Evolutionary conservation across 2,888 invertebrate genomes (phyloP).

Genomic region (Tiphia femorata): DNA sequence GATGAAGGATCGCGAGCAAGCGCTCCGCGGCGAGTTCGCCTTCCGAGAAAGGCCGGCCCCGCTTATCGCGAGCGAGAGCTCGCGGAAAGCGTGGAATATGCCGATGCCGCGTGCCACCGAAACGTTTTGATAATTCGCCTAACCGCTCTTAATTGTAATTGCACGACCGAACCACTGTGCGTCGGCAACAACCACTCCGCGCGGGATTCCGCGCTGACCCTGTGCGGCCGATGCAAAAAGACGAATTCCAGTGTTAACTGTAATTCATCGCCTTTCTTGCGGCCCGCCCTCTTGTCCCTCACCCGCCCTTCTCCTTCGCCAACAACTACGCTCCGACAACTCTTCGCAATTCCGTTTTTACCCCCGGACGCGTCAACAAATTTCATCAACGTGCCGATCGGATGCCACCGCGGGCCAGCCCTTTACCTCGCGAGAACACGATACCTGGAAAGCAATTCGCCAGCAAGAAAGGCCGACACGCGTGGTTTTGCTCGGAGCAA

Average conservation of each 20-base stretch:
- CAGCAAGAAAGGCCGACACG: neutral
- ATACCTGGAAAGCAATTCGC: neutral
- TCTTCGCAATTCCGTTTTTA: slow-evolving; percentile 59
- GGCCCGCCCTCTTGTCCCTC: neutral
- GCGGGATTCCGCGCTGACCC: slow-evolving; percentile 61
- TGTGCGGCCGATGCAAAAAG: slow-evolving; percentile 56
- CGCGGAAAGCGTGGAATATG: slow-evolving; percentile 52
- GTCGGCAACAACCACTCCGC: too few relatives aligned
- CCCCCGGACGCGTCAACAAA: slow-evolving; percentile 53
- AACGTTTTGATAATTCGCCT: slow-evolving; percentile 66
- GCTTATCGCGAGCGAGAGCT: slow-evolving; percentile 38
- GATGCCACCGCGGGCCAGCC: slow-evolving; percentile 19
- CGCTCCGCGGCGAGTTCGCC: too few relatives aligned
- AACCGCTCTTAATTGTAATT: slow-evolving; percentile 69
- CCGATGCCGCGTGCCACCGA: slow-evolving; percentile 50
- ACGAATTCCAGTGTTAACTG: slow-evolving; percentile 66
- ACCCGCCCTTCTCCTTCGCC: slow-evolving; percentile 2
- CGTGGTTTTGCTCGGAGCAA: too few relatives aligned
- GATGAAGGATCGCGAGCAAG: slow-evolving; percentile 31
- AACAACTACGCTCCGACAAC: slow-evolving; percentile 41
- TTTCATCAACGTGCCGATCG: slow-evolving; percentile 58
- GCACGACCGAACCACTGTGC: too few relatives aligned
- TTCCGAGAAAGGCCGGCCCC: slow-evolving; percentile 36
- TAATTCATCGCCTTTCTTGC: slow-evolving; percentile 53
- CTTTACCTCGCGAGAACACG: neutral